Evolutionary conservation across 1,140 invertebrate genomes (phyloP).

Genomic region (Trypoxylus dichotomus): DNA sequence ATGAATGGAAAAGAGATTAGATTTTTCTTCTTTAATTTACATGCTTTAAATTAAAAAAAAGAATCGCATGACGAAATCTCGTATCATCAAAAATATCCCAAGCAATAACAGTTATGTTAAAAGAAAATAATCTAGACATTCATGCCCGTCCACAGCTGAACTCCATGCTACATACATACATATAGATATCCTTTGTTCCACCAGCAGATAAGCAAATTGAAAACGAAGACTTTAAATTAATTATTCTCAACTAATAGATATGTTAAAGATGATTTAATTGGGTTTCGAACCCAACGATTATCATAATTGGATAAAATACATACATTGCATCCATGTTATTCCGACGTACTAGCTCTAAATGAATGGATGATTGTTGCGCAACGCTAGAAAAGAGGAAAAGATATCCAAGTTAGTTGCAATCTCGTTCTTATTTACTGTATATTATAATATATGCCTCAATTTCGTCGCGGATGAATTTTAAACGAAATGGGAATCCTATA

Average conservation of each 20-base stretch:
- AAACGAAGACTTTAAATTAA: slow-evolving; percentile 3
- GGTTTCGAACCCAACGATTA: not conserved
- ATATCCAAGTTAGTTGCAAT: not conserved
- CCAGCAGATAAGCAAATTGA: not conserved
- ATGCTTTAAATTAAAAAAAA: no score
- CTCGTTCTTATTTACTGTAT: not conserved
- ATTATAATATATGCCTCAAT: not conserved
- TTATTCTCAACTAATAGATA: slow-evolving; percentile 4
- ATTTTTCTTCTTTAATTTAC: no score
- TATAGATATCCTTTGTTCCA: not conserved
- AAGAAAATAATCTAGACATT: not conserved
- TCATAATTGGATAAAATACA: not conserved
- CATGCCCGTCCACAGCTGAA: not conserved
- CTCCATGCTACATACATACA: not conserved
- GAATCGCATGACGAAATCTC: no score
- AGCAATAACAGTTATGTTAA: no score
- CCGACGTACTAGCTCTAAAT: not conserved
- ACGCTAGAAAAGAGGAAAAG: not conserved
- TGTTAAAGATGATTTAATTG: not conserved
- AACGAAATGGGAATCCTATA: not conserved
- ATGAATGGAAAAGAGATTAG: no score
- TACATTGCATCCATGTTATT: not conserved
- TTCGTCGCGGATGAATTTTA: not conserved
- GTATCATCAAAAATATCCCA: no score
- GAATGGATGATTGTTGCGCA: not conserved